phyloP scores from a whole-genome alignment of 1,140 invertebrate genomes.

The Pemphigus obesinymphae region DNA sequence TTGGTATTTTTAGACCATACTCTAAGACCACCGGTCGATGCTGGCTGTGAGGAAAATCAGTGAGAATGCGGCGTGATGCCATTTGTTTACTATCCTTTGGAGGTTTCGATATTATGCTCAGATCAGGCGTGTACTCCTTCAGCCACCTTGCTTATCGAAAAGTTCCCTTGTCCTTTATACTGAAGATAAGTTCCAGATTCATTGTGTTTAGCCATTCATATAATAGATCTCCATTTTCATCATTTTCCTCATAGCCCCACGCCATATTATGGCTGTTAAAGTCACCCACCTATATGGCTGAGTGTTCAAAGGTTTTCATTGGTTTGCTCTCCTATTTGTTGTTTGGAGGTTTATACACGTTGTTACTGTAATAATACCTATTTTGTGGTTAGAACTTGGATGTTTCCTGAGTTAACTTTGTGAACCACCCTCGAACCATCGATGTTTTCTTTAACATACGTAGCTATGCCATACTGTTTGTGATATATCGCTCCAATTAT shows the following conservation, averaged over 20 bases:
- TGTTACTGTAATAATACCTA: constrained; percentile 22
- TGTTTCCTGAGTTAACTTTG: too few species aligned
- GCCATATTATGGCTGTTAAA: neutral
- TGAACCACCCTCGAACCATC: too few species aligned
- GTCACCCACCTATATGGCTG: too few species aligned
- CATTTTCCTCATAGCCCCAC: constrained; percentile 34
- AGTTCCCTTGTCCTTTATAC: neutral
- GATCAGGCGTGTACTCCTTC: neutral
- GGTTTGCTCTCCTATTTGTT: too few species aligned
- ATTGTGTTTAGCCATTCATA: neutral
- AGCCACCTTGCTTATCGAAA: neutral
- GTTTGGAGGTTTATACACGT: constrained; percentile 41
- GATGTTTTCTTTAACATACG: too few species aligned
- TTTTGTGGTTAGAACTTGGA: constrained; percentile 3
- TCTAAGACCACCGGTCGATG: constrained; percentile 21
- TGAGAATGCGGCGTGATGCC: neutral
- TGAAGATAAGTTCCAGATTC: neutral
- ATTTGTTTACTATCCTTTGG: neutral
- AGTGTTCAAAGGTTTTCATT: constrained; percentile 20
- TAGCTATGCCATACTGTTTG: too few species aligned
- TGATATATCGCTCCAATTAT: too few species aligned
- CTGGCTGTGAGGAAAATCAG: constrained; percentile 19
- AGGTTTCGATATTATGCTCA: neutral
- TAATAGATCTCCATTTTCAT: constrained; percentile 5
- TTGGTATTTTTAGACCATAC: neutral